Conservation (phyloP, 2,113 vertebrate species). For the Calidris pugnax region DNA sequence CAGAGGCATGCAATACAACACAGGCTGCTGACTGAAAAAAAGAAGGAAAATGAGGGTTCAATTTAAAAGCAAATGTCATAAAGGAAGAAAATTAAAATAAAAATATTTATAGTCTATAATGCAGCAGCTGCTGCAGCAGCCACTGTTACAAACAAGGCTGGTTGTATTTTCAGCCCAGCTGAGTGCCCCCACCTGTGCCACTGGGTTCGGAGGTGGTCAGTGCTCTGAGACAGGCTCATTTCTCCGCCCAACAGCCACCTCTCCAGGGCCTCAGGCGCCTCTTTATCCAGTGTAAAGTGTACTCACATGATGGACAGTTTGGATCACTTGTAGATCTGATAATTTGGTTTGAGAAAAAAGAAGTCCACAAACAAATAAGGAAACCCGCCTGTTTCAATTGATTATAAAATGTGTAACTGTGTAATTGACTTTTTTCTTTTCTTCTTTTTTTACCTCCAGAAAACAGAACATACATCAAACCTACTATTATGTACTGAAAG, state of each 20-base stretch:
- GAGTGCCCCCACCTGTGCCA: background rate
- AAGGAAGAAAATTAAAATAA: background rate
- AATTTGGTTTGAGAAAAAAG: background rate
- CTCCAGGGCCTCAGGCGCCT: rapidly evolving
- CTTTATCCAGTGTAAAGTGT: rapidly evolving
- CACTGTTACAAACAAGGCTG: background rate
- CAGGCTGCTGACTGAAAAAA: background rate
- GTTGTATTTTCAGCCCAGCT: background rate
- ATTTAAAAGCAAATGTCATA: background rate
- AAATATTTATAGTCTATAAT: background rate
- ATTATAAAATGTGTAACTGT: background rate
- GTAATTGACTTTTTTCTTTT: background rate
- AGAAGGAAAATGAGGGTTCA: background rate
- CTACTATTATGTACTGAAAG: slow-evolving; percentile 82
- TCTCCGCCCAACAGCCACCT: rapidly evolving
- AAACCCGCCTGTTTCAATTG: background rate
- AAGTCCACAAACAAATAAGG: background rate
- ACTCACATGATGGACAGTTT: rapidly evolving
- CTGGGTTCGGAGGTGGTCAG: rapidly evolving
- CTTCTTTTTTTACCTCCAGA: slow-evolving; percentile 56
- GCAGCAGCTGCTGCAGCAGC: background rate
- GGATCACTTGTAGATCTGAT: rapidly evolving
- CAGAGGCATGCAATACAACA: background rate
- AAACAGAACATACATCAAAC: slow-evolving; percentile 82
- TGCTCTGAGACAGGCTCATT: rapidly evolving